phyloP scores from a whole-genome alignment of 2,113 vertebrate genomes.

The Psephotus haematonotus region DNA sequence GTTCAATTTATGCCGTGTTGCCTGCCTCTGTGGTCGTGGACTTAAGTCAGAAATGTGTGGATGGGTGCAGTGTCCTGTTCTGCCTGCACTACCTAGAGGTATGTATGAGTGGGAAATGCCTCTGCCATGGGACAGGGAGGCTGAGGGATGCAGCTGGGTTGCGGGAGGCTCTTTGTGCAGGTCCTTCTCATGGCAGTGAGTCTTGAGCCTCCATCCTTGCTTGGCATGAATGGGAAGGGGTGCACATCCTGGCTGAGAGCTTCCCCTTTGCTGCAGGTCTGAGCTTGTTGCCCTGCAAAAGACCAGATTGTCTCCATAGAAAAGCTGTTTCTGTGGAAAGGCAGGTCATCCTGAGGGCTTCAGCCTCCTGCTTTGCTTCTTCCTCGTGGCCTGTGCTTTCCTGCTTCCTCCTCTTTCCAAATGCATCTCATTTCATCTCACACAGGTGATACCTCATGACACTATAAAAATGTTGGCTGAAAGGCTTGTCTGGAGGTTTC shows the following conservation, averaged over 20 bases:
- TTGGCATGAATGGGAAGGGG: neutral
- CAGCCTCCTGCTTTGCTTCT: neutral
- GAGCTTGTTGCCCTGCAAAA: neutral
- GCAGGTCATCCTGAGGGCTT: neutral
- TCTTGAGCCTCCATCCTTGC: rapidly evolving
- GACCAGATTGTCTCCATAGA: neutral
- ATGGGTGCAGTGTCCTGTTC: neutral
- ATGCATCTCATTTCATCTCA: neutral
- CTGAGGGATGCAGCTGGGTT: neutral
- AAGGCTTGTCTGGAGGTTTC: neutral
- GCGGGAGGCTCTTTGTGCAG: neutral
- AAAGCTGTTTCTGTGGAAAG: neutral
- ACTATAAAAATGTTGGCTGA: rapidly evolving
- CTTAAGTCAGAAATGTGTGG: neutral
- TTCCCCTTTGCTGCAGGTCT: neutral
- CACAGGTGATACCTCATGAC: neutral
- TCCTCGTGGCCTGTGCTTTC: neutral
- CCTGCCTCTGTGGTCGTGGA: neutral
- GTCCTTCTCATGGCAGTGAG: rapidly evolving
- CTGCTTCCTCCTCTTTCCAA: neutral
- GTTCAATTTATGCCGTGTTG: neutral
- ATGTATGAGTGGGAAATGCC: neutral
- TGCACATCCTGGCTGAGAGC: rapidly evolving
- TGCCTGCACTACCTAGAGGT: neutral
- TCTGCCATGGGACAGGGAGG: neutral